These are phyloP conservation scores for Holacanthella duospinosa DNA, from an alignment of 2,888 invertebrate species.

Conservation along the genomic window DNA sequence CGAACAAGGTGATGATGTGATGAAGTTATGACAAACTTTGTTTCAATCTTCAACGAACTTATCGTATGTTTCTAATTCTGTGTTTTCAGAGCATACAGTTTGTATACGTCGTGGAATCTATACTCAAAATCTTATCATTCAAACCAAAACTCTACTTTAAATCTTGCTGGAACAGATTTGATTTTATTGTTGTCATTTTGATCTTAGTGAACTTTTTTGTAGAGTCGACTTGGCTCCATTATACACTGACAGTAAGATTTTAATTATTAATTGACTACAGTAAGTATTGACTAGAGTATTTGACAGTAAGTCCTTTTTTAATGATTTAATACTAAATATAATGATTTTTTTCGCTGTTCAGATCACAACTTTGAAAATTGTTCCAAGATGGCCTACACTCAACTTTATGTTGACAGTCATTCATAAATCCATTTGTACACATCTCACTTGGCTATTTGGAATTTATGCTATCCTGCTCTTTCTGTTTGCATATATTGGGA, in stretches of 20 bases:
- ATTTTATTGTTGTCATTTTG: neutral
- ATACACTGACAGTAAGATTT: neutral
- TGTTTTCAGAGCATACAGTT: neutral
- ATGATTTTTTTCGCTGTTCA: neutral
- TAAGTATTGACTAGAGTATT: neutral
- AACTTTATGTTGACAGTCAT: neutral
- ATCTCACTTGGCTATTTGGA: neutral
- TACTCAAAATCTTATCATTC: neutral
- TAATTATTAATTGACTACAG: neutral
- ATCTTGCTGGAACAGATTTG: neutral
- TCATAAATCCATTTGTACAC: neutral
- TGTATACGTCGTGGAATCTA: neutral
- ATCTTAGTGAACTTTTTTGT: neutral
- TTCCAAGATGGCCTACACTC: neutral
- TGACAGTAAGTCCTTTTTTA: neutral
- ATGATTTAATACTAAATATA: neutral
- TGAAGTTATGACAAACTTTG: no score
- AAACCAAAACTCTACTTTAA: neutral
- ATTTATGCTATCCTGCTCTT: neutral
- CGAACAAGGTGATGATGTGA: no score
- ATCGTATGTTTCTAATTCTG: no score
- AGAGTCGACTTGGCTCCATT: neutral
- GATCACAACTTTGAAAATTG: neutral
- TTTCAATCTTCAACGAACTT: no score
- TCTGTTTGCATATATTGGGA: neutral